Base-by-base conservation (phyloP, 1,140 invertebrate genomes). In the Solenopsis invicta region DNA sequence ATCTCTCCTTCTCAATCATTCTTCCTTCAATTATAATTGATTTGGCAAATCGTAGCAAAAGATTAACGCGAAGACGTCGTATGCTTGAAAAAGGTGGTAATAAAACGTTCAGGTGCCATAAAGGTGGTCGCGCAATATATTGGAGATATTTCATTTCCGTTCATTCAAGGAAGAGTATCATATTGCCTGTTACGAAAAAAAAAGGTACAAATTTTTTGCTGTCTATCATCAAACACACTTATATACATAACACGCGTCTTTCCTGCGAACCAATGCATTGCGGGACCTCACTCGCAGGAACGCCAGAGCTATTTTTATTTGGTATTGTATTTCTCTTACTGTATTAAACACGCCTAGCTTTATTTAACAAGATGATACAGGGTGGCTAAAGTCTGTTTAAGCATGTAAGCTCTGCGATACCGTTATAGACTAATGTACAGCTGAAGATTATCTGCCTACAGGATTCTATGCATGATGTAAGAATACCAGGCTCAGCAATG, bases 331-430 rank as follows among this genome's bases (percentile, higher is more conserved):
- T 71, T 72, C 24, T 90, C 74, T 80, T 86, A 86, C 61, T 87
- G 89, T 95, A 95, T 94, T 95, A 95, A 95, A 95, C 93, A 95
- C 93, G 93, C 94, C 94, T 95, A 95, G 91, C 90, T 95, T 95
- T 94, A 94, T 94, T 95, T 92, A 95, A 91, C 93, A 95, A 94
- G 92, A 93, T 94, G 93, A 95, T 95, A 95, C 94, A 95, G 91
- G 93, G 89, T 93, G 93, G 91, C 92, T 91, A 93, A 94, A 93
- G 90, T 90, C 92, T 90, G 92, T 91, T 91, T 92, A 94, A 94
- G 92, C 93, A 92, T 93, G 93, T 93, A 92, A 91, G 89, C 90
- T 90, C 74, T 84, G 89, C 87, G 81, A 92, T 87, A 90, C 90
- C 81, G 76, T 91, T 91, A 92, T 89, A 91, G 85, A 92, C 90